These are phyloP conservation scores for Astreopora myriophthalma DNA, from an alignment of 64 coral and sea anemone genomes.

Conservation along the genomic window DNA sequence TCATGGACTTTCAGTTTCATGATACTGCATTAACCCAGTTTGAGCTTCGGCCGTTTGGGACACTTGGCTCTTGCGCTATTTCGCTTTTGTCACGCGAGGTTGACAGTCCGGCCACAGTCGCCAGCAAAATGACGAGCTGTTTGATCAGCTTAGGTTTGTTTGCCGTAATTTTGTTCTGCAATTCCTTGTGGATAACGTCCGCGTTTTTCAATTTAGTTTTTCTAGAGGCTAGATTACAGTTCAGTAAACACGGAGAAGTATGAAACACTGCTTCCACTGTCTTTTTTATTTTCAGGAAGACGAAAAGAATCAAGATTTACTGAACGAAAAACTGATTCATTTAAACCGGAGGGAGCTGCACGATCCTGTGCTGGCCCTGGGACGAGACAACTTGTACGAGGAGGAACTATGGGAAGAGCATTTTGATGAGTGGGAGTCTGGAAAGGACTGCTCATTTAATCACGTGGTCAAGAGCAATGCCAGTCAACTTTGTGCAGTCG, in stretches of 20 bases:
- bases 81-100: no score
- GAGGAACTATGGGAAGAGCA: conserved; percentile 60
- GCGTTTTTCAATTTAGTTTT: no score
- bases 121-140: no score
- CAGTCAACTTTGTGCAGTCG: conserved; percentile 47
- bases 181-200: no score
- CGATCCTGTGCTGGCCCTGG: conserved; percentile 54
- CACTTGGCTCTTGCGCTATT: no score
- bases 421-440: conserved; percentile 44
- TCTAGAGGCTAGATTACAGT: no score
- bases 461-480: conserved; percentile 59
- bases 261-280: background rate
- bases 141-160: no score
- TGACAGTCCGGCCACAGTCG: no score
- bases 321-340: conserved; percentile 60
- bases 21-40: no score
- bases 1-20: no score
- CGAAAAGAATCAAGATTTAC: conserved; percentile 29
- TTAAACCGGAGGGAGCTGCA: conserved; percentile 7
- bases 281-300: conserved; percentile 32
- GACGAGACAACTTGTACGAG: conserved; percentile 49
- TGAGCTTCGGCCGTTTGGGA: no score
- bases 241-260: background rate
- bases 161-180: no score
- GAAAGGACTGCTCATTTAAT: conserved; percentile 42